phyloP scores from a whole-genome alignment of 2,113 vertebrate genomes.

The Prochilodus magdalenae region DNA sequence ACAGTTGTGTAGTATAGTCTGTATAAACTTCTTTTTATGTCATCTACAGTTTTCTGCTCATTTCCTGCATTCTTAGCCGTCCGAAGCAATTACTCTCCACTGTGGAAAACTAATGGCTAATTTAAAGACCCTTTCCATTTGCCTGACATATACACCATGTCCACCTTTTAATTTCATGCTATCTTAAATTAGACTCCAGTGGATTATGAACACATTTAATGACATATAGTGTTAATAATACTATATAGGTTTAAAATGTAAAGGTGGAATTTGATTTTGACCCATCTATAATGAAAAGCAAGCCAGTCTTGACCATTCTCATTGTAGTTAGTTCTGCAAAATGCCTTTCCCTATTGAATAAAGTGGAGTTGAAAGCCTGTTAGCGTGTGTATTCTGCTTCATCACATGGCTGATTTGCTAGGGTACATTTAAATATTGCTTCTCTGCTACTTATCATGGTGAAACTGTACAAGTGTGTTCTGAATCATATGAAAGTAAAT shows the following conservation, averaged over 20 bases:
- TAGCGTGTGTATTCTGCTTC: neutral
- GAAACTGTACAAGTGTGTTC: neutral
- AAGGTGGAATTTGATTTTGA: neutral
- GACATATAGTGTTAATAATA: neutral
- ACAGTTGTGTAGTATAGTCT: neutral
- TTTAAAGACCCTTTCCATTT: neutral
- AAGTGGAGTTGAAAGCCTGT: neutral
- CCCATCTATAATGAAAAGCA: neutral
- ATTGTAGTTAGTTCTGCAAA: conserved; percentile 1
- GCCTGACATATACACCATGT: neutral
- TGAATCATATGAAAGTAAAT: neutral
- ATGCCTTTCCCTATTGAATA: neutral
- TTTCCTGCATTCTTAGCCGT: neutral
- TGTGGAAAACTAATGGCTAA: neutral
- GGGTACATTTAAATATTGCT: neutral
- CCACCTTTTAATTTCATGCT: conserved; percentile 8
- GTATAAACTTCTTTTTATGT: neutral
- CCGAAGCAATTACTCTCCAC: neutral
- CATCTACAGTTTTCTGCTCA: neutral
- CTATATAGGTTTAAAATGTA: neutral
- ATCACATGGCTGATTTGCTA: neutral
- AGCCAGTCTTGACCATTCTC: neutral
- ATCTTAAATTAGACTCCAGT: neutral
- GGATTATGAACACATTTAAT: neutral
- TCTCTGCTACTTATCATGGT: neutral